phyloP scores from a whole-genome alignment of 2,888 invertebrate species.

The Sussaba pulchella region DNA sequence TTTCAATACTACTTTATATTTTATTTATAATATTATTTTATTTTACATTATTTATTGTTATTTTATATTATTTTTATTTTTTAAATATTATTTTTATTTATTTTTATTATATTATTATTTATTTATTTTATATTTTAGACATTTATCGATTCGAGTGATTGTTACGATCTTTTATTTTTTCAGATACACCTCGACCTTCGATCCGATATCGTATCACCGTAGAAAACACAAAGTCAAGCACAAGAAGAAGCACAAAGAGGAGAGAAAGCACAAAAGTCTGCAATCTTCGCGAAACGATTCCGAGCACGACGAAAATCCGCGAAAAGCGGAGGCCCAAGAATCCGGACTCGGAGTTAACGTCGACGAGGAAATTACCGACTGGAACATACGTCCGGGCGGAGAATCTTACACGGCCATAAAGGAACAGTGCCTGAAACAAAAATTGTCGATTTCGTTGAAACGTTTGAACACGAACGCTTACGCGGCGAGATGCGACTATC shows the following conservation, averaged over 20 bases:
- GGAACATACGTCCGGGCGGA: constrained; percentile 82
- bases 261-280: constrained; percentile 85
- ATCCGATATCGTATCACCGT: constrained; percentile 81
- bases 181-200: constrained; percentile 81
- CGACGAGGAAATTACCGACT: constrained; percentile 86
- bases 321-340: constrained; percentile 41
- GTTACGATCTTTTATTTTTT: background rate
- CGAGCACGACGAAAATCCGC: constrained; percentile 31
- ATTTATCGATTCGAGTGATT: background rate
- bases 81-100: no score
- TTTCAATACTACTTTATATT: no score
- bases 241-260: constrained; percentile 90
- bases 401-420: constrained; percentile 87
- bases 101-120: no score
- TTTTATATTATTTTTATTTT: no score
- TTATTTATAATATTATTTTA: no score
- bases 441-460: constrained; percentile 91
- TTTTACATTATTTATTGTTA: no score
- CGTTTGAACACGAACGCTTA: constrained; percentile 90
- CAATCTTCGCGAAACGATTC: constrained; percentile 56
- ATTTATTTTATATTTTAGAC: background rate
- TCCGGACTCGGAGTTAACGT: constrained; percentile 87
- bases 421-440: constrained; percentile 90
- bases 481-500: constrained; percentile 86
- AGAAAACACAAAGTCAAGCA: constrained; percentile 90